Conservation (phyloP, 2,113 vertebrate species). For the Polypterus senegalus region DNA sequence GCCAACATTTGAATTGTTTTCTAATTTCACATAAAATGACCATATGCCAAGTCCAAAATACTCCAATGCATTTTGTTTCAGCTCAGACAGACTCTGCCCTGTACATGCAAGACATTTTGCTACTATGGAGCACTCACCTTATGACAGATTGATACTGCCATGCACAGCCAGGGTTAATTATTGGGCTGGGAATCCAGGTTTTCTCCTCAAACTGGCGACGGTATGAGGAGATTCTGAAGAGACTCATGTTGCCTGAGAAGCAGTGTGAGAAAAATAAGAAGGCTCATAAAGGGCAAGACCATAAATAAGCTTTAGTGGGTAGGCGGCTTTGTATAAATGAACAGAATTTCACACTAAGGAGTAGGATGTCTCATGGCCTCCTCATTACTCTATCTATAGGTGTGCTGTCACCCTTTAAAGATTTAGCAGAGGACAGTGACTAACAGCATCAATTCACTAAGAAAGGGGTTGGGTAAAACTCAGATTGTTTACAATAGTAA, state of each 20-base stretch:
- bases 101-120: too few species aligned
- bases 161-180: conserved; percentile 22
- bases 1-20: too few species aligned
- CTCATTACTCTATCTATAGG: conserved; percentile 31
- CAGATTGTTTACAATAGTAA: too few species aligned
- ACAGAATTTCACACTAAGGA: conserved; percentile 37
- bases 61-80: too few species aligned
- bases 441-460: too few species aligned
- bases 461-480: too few species aligned
- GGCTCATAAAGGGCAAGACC: conserved; percentile 12
- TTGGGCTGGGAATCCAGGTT: conserved; percentile 24
- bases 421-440: conserved; percentile 30
- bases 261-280: conserved; percentile 6
- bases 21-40: too few species aligned
- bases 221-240: conserved; percentile 49
- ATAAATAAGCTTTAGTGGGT: conserved; percentile 27
- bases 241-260: conserved; percentile 26
- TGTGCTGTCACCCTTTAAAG: conserved; percentile 26
- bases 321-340: too few species aligned
- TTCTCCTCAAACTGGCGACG: conserved; percentile 42
- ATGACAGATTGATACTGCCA: conserved; percentile 20
- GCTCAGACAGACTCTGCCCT: too few species aligned
- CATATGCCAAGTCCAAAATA: too few species aligned
- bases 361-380: conserved; percentile 28
- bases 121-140: conserved; percentile 35